Conservation (phyloP, 2,888 invertebrate genomes). For the Kuschelorhynchus macadamiae region DNA sequence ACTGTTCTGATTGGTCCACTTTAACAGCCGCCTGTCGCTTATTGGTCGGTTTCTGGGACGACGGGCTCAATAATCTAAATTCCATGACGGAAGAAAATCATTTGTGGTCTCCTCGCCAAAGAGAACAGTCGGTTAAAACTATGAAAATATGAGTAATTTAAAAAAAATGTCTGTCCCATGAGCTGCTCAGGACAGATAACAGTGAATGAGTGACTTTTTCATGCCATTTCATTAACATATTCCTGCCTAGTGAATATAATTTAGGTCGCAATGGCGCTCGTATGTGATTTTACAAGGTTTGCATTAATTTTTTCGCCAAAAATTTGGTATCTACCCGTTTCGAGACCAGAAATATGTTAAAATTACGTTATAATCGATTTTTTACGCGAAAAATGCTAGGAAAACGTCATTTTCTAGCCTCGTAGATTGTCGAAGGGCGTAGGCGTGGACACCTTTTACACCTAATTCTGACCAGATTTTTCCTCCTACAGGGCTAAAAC, state of each 20-base stretch:
- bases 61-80: conserved; percentile 61
- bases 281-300: conserved; percentile 70
- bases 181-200: conserved; percentile 67
- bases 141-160: conserved; percentile 68
- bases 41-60: conserved; percentile 60
- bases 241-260: conserved; percentile 68
- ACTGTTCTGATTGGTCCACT: conserved; percentile 56
- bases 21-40: conserved; percentile 50
- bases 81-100: conserved; percentile 63
- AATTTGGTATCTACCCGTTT: conserved; percentile 61
- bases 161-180: conserved; percentile 66
- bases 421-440: conserved; percentile 44
- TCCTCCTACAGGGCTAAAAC: conserved; percentile 48
- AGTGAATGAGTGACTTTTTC: conserved; percentile 69
- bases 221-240: conserved; percentile 68
- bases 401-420: conserved; percentile 33
- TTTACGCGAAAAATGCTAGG: conserved; percentile 38
- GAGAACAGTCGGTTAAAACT: conserved; percentile 68
- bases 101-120: conserved; percentile 70
- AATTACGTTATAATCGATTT: conserved; percentile 59
- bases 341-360: conserved; percentile 66
- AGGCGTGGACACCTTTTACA: conserved; percentile 40
- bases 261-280: conserved; percentile 69
- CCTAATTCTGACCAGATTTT: conserved; percentile 33
- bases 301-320: conserved; percentile 68